phyloP scores from a whole-genome alignment of 1,140 invertebrate genomes.

The Dendrolimus punctatus region DNA sequence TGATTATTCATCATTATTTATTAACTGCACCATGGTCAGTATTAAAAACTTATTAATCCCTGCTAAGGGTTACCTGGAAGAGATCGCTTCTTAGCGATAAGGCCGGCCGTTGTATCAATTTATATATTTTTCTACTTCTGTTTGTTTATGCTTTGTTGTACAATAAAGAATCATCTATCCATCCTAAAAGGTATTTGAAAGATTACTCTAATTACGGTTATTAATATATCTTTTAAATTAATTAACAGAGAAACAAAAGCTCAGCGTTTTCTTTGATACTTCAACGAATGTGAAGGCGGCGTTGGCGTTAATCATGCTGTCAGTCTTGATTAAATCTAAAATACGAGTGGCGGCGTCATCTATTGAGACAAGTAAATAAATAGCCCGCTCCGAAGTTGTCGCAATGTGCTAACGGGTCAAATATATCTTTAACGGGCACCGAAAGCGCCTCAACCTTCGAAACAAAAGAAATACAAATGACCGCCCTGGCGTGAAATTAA shows the following conservation, averaged over 20 bases:
- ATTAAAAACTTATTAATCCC: too few species aligned
- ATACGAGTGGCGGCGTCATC: slow-evolving; percentile 40
- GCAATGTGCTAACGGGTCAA: slow-evolving; percentile 38
- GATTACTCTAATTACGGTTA: too few species aligned
- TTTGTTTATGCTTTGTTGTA: too few species aligned
- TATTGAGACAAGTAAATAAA: slow-evolving; percentile 54
- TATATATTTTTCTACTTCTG: too few species aligned
- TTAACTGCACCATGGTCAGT: too few species aligned
- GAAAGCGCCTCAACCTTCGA: slow-evolving; percentile 34
- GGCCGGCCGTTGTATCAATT: too few species aligned
- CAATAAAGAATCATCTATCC: too few species aligned
- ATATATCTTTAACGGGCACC: slow-evolving; percentile 40
- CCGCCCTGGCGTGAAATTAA: slow-evolving; percentile 45
- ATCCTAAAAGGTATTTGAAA: too few species aligned
- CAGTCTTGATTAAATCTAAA: slow-evolving; percentile 59
- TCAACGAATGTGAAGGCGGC: slow-evolving; percentile 31
- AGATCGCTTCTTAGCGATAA: too few species aligned
- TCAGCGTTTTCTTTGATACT: slow-evolving; percentile 27
- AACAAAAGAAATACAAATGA: slow-evolving; percentile 52
- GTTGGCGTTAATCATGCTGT: slow-evolving; percentile 51
- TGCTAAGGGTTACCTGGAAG: too few species aligned
- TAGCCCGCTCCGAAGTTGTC: slow-evolving; percentile 43
- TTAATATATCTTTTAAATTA: too few species aligned
- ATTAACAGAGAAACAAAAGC: slow-evolving; percentile 4
- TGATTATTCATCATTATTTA: too few species aligned